A percentile compares a stretch with the other conserved stretches of the same genome.
Evolutionary conservation across 1,140 invertebrate genomes (phyloP).

Genomic region (Drosophila truncata): DNA sequence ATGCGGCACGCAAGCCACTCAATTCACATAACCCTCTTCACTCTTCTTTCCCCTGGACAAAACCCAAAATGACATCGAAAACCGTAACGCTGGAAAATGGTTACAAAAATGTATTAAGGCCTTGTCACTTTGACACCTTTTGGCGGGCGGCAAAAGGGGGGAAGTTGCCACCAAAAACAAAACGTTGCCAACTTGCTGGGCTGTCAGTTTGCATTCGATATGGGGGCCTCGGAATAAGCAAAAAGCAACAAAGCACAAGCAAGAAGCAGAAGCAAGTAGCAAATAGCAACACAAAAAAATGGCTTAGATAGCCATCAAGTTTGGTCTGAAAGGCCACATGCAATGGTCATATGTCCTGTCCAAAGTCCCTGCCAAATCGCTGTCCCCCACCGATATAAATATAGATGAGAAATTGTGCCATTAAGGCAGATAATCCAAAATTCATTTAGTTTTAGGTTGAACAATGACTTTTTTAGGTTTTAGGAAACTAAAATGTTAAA

Average conservation of each 20-base stretch:
- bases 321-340: conserved; percentile 1
- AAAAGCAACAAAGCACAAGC: neutral
- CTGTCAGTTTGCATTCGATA: conserved; percentile 53
- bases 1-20: conserved; percentile 60
- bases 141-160: neutral
- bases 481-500: too few relatives aligned
- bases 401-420: neutral
- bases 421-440: neutral
- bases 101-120: conserved; percentile 79
- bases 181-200: conserved; percentile 40
- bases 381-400: neutral
- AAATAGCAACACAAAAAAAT: neutral
- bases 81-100: conserved; percentile 64
- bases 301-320: conserved; percentile 5
- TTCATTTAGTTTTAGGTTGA: neutral
- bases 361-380: conserved; percentile 2
- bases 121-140: conserved; percentile 80
- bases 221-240: conserved; percentile 1
- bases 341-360: conserved; percentile 26
- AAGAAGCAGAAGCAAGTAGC: neutral
- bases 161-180: conserved; percentile 16
- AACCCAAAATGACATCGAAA: conserved; percentile 66
- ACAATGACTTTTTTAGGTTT: neutral
- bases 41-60: neutral
- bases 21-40: too few relatives aligned